phyloP scores from a whole-genome alignment of 2,888 invertebrate species.

The Rotaria magnacalcarata region DNA sequence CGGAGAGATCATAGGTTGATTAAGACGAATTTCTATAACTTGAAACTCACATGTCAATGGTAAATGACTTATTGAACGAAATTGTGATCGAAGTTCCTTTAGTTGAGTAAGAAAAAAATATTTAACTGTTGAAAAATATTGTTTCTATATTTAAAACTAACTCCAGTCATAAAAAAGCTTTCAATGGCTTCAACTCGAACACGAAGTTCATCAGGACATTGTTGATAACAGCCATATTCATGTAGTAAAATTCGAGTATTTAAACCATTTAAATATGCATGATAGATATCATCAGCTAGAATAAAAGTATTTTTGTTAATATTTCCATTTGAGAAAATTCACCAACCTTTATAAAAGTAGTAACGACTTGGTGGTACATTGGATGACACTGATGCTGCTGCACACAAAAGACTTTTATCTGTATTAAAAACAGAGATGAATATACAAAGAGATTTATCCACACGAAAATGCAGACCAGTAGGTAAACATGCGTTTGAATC shows the following conservation, averaged over 20 bases:
- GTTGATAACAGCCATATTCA: constrained; percentile 75
- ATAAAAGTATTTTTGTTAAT: background rate
- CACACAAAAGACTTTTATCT: too few species aligned
- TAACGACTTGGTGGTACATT: background rate
- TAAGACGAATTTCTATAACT: constrained; percentile 77
- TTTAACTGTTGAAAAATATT: background rate
- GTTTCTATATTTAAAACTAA: constrained; percentile 47
- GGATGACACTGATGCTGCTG: background rate
- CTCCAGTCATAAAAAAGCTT: constrained; percentile 75
- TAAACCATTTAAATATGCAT: constrained; percentile 81
- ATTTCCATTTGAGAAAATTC: too few species aligned
- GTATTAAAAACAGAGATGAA: background rate
- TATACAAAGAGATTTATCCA: too few species aligned
- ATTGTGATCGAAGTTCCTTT: background rate
- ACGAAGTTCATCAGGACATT: constrained; percentile 70
- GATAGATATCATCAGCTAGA: constrained; percentile 75
- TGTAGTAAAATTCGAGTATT: constrained; percentile 82
- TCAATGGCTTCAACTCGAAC: constrained; percentile 83
- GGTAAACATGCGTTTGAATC: background rate
- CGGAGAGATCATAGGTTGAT: constrained; percentile 31
- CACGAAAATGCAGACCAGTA: background rate
- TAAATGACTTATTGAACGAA: constrained; percentile 74
- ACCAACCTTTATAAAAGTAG: constrained; percentile 22
- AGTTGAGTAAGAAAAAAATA: background rate
- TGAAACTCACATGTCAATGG: constrained; percentile 84